These are phyloP conservation scores for Dicranocentrus wangi DNA, from an alignment of 2,888 invertebrate genomes.

Conservation along the genomic window DNA sequence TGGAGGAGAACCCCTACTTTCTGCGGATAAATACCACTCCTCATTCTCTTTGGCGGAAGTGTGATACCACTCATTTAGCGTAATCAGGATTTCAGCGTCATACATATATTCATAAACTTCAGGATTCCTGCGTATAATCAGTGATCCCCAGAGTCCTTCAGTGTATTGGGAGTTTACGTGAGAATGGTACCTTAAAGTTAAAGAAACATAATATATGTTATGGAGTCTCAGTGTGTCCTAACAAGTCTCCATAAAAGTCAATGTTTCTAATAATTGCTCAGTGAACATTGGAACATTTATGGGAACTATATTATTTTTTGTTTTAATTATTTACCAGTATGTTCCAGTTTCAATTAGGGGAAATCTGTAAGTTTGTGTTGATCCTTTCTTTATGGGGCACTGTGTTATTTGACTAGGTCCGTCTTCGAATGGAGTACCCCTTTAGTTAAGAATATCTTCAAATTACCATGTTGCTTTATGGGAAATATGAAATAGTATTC, in stretches of 20 bases:
- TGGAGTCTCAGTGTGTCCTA: no score
- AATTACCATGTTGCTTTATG: no score
- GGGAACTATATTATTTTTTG: background rate
- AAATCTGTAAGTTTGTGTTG: slow-evolving; percentile 54
- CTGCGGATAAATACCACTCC: slow-evolving; percentile 39
- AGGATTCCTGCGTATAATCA: slow-evolving; percentile 42
- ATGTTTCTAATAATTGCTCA: background rate
- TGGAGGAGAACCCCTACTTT: slow-evolving; percentile 45
- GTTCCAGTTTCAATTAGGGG: slow-evolving; percentile 54
- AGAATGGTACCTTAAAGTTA: slow-evolving; percentile 56
- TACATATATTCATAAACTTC: slow-evolving; percentile 47
- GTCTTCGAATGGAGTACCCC: slow-evolving; percentile 59
- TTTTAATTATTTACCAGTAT: slow-evolving; percentile 59
- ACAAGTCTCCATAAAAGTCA: background rate
- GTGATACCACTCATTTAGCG: slow-evolving; percentile 68
- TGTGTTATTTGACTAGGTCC: slow-evolving; percentile 62
- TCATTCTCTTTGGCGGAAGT: slow-evolving; percentile 58
- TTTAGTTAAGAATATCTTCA: background rate
- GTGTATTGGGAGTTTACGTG: slow-evolving; percentile 67
- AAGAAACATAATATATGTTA: no score
- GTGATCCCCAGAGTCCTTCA: slow-evolving; percentile 67
- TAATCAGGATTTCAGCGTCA: slow-evolving; percentile 63
- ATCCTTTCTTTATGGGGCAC: slow-evolving; percentile 54
- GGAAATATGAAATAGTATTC: no score
- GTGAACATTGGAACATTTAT: background rate